Evolutionary conservation across 2,113 vertebrate genomes (phyloP).

Genomic region (Erythrolamprus reginae): DNA sequence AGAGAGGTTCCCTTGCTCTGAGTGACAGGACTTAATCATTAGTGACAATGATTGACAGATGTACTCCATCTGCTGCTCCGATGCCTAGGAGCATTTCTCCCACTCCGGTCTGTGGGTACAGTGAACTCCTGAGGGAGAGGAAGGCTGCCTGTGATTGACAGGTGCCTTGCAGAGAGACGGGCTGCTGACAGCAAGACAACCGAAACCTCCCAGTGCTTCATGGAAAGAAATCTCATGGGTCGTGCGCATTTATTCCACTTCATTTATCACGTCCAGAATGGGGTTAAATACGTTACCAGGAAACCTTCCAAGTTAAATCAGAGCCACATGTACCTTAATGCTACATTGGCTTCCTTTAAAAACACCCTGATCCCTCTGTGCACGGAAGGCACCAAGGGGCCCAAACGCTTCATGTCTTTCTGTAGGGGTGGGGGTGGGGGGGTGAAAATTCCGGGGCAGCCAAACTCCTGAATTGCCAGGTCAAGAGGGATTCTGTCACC

Average conservation of each 20-base stretch:
- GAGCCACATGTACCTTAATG: constrained; percentile 29
- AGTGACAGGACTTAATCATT: constrained; percentile 99
- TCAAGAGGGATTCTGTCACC: not conserved
- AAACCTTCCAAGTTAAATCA: constrained; percentile 28
- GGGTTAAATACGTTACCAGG: constrained; percentile 70
- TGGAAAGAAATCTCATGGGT: constrained; percentile 58
- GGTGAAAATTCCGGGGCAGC: constrained; percentile 1
- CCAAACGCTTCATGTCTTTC: constrained; percentile 13
- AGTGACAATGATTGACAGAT: constrained; percentile 99
- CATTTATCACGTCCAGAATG: constrained; percentile 72
- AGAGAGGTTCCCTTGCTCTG: constrained; percentile 83
- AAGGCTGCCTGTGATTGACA: constrained; percentile 90
- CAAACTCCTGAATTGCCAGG: not conserved
- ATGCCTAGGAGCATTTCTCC: constrained; percentile 88
- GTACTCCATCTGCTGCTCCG: constrained; percentile 90
- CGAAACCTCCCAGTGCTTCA: constrained; percentile 55
- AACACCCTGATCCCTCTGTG: constrained; percentile 15
- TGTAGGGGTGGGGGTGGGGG: not conserved
- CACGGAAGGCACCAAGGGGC: not conserved
- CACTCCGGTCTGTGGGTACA: constrained; percentile 90
- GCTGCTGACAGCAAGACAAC: constrained; percentile 70
- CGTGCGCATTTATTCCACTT: constrained; percentile 76
- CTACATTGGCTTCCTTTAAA: constrained; percentile 9
- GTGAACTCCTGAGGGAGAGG: constrained; percentile 91
- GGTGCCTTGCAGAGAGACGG: constrained; percentile 92